Conservation (phyloP, 2,888 invertebrate species). For the Pyralis farinalis region DNA sequence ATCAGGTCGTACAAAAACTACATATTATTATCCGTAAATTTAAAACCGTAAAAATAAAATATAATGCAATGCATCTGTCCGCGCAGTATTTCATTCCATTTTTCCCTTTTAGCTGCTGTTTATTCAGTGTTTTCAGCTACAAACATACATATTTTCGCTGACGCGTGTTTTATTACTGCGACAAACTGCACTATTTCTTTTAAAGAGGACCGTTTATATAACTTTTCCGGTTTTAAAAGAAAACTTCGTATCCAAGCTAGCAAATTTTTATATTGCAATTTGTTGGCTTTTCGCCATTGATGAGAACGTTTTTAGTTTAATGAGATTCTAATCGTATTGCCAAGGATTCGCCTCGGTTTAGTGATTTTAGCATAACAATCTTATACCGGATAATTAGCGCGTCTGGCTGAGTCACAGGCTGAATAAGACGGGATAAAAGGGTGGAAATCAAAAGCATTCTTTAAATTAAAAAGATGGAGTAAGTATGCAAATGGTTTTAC, state of each 20-base stretch:
- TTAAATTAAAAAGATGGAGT: conserved; percentile 26
- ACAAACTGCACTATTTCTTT: conserved; percentile 9
- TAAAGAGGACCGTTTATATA: conserved; percentile 13
- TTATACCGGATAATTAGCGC: conserved; percentile 30
- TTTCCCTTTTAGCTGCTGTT: conserved; percentile 5
- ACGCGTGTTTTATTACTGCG: conserved; percentile 9
- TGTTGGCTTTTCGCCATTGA: conserved; percentile 12
- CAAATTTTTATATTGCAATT: not conserved
- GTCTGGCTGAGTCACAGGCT: conserved; percentile 24
- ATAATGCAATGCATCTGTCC: conserved; percentile 5
- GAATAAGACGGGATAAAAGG: conserved; percentile 33
- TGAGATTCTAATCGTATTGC: conserved; percentile 12
- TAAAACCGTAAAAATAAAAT: too few species aligned
- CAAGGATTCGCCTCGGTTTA: too few species aligned
- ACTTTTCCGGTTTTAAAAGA: not conserved
- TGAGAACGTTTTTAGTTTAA: conserved; percentile 20
- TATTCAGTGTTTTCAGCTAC: conserved; percentile 2
- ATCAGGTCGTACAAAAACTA: too few species aligned
- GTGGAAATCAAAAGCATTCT: conserved; percentile 18
- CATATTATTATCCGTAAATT: too few species aligned
- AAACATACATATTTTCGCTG: conserved; percentile 4
- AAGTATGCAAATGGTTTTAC: not conserved
- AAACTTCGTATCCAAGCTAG: not conserved
- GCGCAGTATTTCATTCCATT: conserved; percentile 4
- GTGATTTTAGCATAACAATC: too few species aligned